Conservation (phyloP, 2,888 invertebrate genomes). For the Mellilla xanthometata region DNA sequence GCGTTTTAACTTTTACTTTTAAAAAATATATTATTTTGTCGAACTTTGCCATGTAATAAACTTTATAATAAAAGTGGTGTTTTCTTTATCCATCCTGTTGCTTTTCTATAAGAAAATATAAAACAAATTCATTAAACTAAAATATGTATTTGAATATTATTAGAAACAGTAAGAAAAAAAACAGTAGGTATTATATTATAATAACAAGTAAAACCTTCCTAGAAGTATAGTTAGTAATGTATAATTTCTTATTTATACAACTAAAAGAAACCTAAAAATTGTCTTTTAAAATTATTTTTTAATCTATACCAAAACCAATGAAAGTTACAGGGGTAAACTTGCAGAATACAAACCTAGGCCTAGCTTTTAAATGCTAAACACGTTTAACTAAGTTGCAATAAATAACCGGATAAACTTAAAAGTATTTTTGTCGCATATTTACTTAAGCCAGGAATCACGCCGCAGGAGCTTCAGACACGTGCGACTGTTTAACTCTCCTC, state of each 20-base stretch:
- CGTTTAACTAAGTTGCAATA: no score
- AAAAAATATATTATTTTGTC: constrained; percentile 48
- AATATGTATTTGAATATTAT: constrained; percentile 1
- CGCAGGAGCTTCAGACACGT: constrained; percentile 28
- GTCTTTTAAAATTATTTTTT: constrained; percentile 31
- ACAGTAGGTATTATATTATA: constrained; percentile 6
- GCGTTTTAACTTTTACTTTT: constrained; percentile 31
- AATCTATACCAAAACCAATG: not conserved
- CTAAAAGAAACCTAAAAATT: constrained; percentile 17
- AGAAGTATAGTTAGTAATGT: constrained; percentile 8
- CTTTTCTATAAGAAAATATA: not conserved
- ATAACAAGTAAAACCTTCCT: constrained; percentile 23
- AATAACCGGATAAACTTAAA: constrained; percentile 21
- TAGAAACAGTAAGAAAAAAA: constrained; percentile 9
- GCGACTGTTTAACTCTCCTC: constrained; percentile 55
- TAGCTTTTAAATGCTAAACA: no score
- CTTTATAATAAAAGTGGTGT: constrained; percentile 44
- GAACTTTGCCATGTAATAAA: constrained; percentile 75
- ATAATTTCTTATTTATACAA: not conserved
- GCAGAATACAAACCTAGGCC: no score
- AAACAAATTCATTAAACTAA: not conserved
- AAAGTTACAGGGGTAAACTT: no score
- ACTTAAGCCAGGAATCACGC: constrained; percentile 4
- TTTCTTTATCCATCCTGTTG: constrained; percentile 13
- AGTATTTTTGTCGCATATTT: constrained; percentile 23